A percentile compares a stretch with the other conserved stretches of the same genome.
These are phyloP conservation scores for Empidonax alnorum DNA, from an alignment of 2,113 vertebrate genomes.

Conservation along the genomic window DNA sequence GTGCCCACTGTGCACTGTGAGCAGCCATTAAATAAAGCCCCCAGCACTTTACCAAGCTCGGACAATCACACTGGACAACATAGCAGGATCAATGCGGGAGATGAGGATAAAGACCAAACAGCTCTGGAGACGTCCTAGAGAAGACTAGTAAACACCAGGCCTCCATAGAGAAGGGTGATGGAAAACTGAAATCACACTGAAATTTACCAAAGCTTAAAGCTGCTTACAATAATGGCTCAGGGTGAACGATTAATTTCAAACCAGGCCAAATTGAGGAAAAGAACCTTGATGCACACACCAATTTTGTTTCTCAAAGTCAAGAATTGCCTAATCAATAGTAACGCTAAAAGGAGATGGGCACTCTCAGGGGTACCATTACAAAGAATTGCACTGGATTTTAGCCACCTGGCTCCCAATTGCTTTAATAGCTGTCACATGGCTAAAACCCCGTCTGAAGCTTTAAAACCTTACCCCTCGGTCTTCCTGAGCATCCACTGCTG, in stretches of 20 bases:
- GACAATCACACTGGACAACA: neutral
- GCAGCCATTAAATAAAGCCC: neutral
- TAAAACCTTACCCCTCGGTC: neutral
- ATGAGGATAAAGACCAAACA: constrained; percentile 6
- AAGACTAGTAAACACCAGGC: constrained; percentile 17
- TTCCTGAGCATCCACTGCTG: constrained; percentile 19
- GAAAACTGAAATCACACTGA: constrained; percentile 33
- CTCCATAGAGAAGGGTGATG: neutral
- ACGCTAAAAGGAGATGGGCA: constrained; percentile 45
- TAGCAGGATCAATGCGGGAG: neutral
- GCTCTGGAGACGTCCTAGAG: neutral
- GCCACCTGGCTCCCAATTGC: constrained; percentile 62
- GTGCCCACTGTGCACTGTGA: neutral
- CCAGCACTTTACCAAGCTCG: neutral
- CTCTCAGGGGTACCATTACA: constrained; percentile 64
- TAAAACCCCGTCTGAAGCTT: constrained; percentile 21
- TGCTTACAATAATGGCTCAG: constrained; percentile 35
- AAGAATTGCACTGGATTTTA: constrained; percentile 60
- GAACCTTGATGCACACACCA: constrained; percentile 55
- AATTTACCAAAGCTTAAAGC: constrained; percentile 38
- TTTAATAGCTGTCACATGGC: constrained; percentile 43
- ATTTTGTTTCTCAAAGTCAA: constrained; percentile 64
- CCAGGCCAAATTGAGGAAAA: constrained; percentile 64
- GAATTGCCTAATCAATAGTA: constrained; percentile 64
- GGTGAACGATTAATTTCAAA: constrained; percentile 47